Evolutionary conservation across 1,140 invertebrate species (phyloP).

Genomic region (Drosophila willistoni): DNA sequence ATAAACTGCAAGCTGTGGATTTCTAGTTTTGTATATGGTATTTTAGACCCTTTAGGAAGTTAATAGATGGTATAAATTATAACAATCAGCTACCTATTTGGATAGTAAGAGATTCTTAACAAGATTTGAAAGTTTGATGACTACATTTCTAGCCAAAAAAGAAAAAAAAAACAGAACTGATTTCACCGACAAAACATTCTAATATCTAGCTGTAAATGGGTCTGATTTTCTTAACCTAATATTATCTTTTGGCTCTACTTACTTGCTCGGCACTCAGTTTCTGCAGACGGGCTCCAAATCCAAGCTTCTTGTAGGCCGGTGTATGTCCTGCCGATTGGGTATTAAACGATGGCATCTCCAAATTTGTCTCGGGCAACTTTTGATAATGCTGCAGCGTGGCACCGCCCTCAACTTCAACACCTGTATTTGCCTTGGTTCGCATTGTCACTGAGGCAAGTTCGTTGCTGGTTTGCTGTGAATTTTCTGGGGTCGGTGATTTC

Average conservation of each 20-base stretch:
- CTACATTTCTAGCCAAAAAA: too few relatives aligned
- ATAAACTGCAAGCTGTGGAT: too few relatives aligned
- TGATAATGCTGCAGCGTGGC: constrained; percentile 69
- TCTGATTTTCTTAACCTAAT: not conserved
- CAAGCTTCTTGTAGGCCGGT: constrained; percentile 54
- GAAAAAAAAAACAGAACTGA: too few relatives aligned
- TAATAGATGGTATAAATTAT: too few relatives aligned
- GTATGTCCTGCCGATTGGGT: constrained; percentile 56
- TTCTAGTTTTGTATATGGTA: too few relatives aligned
- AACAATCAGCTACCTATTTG: too few relatives aligned
- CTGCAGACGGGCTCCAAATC: constrained; percentile 41
- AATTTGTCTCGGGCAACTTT: constrained; percentile 57
- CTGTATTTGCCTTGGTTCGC: constrained; percentile 45
- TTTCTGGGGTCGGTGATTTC: constrained; percentile 27
- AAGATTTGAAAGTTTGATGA: too few relatives aligned
- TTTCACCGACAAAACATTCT: too few relatives aligned
- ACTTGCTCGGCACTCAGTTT: constrained; percentile 51
- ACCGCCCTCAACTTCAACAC: not conserved
- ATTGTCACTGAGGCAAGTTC: constrained; percentile 39
- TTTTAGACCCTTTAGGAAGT: too few relatives aligned
- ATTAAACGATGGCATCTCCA: constrained; percentile 58
- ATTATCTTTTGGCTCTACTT: constrained; percentile 16
- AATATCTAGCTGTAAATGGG: too few relatives aligned
- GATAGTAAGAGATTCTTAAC: too few relatives aligned
- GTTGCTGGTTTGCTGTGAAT: constrained; percentile 14